Percentiles rank a stretch among this genome's conserved stretches.
Conservation (phyloP, 2,888 invertebrate species). For the Bellardia bayeri region DNA sequence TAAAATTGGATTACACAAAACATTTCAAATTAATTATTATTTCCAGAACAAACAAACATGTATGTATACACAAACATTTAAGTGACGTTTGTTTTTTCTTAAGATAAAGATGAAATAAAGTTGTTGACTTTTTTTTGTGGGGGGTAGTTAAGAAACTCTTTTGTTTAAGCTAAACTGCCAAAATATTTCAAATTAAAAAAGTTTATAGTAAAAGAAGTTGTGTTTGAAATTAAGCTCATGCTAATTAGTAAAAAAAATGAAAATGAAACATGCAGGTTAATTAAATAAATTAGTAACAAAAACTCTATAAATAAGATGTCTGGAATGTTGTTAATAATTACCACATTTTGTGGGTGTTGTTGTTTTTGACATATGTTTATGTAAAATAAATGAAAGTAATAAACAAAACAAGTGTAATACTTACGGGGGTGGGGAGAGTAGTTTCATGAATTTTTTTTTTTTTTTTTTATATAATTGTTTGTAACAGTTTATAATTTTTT, state of each 20-base stretch:
- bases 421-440: constrained; percentile 70
- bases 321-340: constrained; percentile 25
- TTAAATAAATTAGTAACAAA: constrained; percentile 38
- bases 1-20: constrained; percentile 66
- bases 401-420: constrained; percentile 62
- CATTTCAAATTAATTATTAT: constrained; percentile 22
- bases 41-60: background rate
- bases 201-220: background rate
- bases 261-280: constrained; percentile 42
- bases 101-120: constrained; percentile 28
- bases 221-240: background rate
- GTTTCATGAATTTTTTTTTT: constrained; percentile 71
- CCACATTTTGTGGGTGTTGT: background rate
- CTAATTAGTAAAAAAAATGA: constrained; percentile 35
- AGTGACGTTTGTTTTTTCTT: constrained; percentile 15
- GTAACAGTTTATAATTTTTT: constrained; percentile 52
- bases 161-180: too few species aligned
- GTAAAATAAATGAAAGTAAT: background rate
- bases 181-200: background rate
- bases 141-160: too few species aligned
- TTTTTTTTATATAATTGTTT: constrained; percentile 73
- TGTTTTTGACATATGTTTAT: background rate
- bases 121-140: background rate
- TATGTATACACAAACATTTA: constrained; percentile 47
- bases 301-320: background rate